Base-by-base conservation (phyloP, 2,113 vertebrate genomes). In the Eonycteris spelaea region DNA sequence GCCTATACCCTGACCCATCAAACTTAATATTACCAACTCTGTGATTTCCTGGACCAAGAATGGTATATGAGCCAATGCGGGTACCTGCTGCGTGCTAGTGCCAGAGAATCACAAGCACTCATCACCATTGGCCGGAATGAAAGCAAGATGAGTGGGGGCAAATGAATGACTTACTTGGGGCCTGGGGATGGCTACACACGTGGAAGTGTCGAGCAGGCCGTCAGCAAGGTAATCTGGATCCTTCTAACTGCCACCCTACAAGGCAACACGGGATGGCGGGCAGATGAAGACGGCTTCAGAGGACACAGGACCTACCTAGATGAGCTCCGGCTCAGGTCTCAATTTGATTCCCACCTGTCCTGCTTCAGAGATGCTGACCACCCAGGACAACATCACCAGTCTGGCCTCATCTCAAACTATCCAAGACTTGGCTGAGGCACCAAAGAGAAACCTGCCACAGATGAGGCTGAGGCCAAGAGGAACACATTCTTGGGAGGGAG, bases 281-380 rank as follows among this genome's bases (percentile, higher is more conserved):
- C 33, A 43, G n/a, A 22, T 35, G 16, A 33, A 88, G 74, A 90
- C 2, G 1, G 35, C 59, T 26, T 67, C 77, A 43, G 30, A 0
- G 2, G 45, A 74, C 33, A 70, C 2, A 0, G 26, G 43, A 43
- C 22, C 57, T 33, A 0, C 7, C 1, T 14, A 1, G 7, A 48
- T 4, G 33, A 74, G 51, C 71, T 43, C 10, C 70, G 22, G 15
- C 92, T 82, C 71, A 80, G 5, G 40, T 48, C 57, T 70, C 61
- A 43, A 53, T 48, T 30, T 82, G 68, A 70, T 59, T 67, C 14
- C 0, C 18, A 43, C 53, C 30, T 0, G 0, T 2, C 78, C 74
- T 48, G 0, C 0, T 65, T 86, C 4, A 0, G 0, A 88, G 67
- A 67, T 16, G 10, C 21, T 61, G 53, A 51, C 14, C 82, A 15